phyloP scores from a whole-genome alignment of 1,140 invertebrate species.

The Berghia stephanieae region DNA sequence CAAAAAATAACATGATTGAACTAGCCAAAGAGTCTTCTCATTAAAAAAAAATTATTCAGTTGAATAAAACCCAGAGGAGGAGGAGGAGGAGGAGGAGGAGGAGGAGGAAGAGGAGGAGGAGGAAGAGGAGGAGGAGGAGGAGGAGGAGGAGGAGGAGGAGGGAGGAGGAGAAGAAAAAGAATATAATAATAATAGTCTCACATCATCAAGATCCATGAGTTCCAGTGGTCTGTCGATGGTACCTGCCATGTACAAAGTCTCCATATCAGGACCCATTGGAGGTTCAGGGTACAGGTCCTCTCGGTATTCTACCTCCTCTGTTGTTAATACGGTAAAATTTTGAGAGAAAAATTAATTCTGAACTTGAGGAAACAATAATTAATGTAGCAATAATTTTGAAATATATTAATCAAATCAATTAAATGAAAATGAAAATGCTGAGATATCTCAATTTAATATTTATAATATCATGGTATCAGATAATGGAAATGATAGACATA shows the following conservation, averaged over 20 bases:
- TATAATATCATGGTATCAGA: background rate
- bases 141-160: too few species aligned
- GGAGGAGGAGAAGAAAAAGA: background rate
- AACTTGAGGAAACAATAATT: background rate
- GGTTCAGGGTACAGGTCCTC: slow-evolving; percentile 59
- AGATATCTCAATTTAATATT: background rate
- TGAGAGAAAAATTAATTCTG: background rate
- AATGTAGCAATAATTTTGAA: background rate
- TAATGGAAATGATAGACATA: background rate
- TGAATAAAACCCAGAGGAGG: background rate
- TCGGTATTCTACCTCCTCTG: slow-evolving; percentile 48
- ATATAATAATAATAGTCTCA: background rate
- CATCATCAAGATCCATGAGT: slow-evolving; percentile 33
- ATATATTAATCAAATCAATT: background rate
- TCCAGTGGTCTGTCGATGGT: slow-evolving; percentile 16
- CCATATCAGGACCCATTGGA: slow-evolving; percentile 39
- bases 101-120: background rate
- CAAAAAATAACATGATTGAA: background rate
- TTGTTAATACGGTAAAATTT: background rate
- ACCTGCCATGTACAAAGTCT: slow-evolving; percentile 33
- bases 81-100: background rate
- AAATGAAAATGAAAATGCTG: background rate
- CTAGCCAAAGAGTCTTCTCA: background rate
- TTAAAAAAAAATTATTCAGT: background rate
- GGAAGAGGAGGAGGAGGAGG: background rate